Percentiles rank a stretch among this genome's conserved stretches.
phyloP scores from a whole-genome alignment of 2,888 invertebrate genomes.

The Ochropleura plecta region DNA sequence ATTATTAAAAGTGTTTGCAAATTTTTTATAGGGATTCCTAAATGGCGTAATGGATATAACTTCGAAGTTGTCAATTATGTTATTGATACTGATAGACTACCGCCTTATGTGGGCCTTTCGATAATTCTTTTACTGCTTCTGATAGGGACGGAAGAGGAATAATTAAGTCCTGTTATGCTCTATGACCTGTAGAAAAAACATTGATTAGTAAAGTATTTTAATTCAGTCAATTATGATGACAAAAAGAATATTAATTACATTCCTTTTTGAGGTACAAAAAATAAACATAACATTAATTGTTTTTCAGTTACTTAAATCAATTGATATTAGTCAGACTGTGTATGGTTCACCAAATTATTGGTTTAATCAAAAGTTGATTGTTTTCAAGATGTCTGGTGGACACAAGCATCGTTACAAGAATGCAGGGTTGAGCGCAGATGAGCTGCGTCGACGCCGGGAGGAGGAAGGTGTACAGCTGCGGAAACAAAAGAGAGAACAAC shows the following conservation, averaged over 20 bases:
- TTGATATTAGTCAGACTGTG: neutral
- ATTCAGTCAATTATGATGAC: neutral
- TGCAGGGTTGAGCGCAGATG: constrained; percentile 97
- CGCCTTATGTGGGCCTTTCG: neutral
- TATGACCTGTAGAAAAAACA: neutral
- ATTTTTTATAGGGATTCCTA: neutral
- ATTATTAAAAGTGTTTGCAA: constrained; percentile 11
- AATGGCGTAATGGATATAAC: constrained; percentile 3
- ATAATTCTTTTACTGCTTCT: constrained; percentile 11
- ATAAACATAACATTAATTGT: constrained; percentile 13
- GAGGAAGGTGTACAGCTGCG: constrained; percentile 99
- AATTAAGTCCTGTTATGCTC: neutral
- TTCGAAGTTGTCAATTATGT: constrained; percentile 23
- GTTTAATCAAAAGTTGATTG: neutral
- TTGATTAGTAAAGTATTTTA: neutral
- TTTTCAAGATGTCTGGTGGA: constrained; percentile 94
- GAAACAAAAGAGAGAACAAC: constrained; percentile 98
- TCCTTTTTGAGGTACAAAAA: neutral
- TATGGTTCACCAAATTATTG: neutral
- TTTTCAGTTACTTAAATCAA: neutral
- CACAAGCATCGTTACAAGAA: constrained; percentile 98
- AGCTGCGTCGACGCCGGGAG: constrained; percentile 97
- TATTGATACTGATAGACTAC: constrained; percentile 18
- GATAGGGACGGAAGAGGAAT: neutral
- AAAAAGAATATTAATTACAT: neutral